Evolutionary conservation across 2,797 vertebrate genomes (phyloP).

Genomic region (Numenius phaeopus): DNA sequence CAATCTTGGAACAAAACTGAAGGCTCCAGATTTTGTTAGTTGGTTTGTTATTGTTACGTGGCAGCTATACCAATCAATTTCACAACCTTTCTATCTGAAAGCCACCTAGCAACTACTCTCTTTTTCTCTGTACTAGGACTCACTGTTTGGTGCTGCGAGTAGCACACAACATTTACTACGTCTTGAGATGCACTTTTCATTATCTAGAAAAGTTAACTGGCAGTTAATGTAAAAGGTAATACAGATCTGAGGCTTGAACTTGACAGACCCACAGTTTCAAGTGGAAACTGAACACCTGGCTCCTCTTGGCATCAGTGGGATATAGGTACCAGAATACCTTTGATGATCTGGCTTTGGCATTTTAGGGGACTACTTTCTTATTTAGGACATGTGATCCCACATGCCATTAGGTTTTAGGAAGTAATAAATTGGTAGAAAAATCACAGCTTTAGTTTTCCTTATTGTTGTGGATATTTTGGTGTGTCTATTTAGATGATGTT

Average conservation of each 20-base stretch:
- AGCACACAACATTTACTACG: background rate
- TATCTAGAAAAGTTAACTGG: background rate
- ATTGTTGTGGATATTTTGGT: background rate
- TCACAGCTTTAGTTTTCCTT: background rate
- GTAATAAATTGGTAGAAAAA: background rate
- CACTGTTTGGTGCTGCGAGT: background rate
- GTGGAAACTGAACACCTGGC: background rate
- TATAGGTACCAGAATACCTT: background rate
- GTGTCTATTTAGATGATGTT: background rate
- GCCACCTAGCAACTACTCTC: background rate
- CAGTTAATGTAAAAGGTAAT: background rate
- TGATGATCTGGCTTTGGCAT: background rate
- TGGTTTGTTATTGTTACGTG: background rate
- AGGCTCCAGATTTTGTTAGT: background rate
- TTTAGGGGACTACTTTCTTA: background rate
- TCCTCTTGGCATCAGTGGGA: background rate
- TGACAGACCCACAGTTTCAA: background rate
- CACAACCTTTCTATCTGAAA: background rate
- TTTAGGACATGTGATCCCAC: background rate
- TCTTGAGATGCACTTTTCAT: background rate
- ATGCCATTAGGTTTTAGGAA: background rate
- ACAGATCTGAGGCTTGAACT: background rate
- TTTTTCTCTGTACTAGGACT: background rate
- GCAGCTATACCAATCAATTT: background rate
- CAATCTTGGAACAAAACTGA: background rate